These are phyloP conservation scores for Daboia siamensis DNA, from an alignment of 2,113 vertebrate genomes.

Conservation along the genomic window DNA sequence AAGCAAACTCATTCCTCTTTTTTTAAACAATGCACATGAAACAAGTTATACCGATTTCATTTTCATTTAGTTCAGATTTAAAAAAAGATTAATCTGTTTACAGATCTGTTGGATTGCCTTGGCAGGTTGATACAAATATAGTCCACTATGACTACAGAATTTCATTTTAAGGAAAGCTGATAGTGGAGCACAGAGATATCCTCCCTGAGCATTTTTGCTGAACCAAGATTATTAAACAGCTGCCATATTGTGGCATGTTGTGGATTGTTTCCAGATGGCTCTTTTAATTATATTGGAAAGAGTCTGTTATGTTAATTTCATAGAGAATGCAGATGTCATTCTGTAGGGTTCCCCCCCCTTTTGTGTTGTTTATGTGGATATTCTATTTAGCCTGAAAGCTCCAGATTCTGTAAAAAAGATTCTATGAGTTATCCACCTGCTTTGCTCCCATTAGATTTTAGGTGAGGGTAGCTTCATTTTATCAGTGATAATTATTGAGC, in stretches of 20 bases:
- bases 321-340: not conserved
- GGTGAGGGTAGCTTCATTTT: not conserved
- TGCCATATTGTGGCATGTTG: conserved; percentile 2
- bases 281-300: not conserved
- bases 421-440: not conserved
- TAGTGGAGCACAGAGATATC: not conserved
- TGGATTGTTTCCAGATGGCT: not conserved
- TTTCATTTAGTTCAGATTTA: not conserved
- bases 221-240: not conserved
- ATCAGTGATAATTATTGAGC: not conserved
- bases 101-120: not conserved
- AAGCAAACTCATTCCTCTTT: not conserved
- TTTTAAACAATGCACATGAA: not conserved
- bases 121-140: not conserved
- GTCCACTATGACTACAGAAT: not conserved
- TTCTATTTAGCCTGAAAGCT: not conserved
- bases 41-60: not conserved
- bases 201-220: not conserved
- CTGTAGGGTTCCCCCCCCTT: not conserved
- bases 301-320: not conserved
- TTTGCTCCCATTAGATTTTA: not conserved
- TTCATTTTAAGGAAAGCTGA: not conserved
- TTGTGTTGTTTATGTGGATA: not conserved
- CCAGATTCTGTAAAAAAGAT: not conserved
- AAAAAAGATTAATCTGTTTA: not conserved